Evolutionary conservation across 2,888 invertebrate genomes (phyloP).

Genomic region (Synergus itoensis): DNA sequence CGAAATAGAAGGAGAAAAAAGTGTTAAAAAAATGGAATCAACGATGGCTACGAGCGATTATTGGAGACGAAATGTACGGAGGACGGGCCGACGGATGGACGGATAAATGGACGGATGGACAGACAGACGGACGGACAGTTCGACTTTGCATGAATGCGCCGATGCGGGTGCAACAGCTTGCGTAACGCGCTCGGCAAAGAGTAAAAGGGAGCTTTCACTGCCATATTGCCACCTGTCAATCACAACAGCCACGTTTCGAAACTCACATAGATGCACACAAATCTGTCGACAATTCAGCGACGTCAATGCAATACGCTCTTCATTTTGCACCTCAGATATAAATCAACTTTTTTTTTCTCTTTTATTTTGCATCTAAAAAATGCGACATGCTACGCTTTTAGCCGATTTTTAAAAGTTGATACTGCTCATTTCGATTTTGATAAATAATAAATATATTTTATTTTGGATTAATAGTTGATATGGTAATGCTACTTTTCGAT

Average conservation of each 20-base stretch:
- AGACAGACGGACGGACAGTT: constrained; percentile 69
- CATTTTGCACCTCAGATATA: constrained; percentile 38
- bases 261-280: constrained; percentile 45
- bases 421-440: neutral
- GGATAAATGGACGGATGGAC: constrained; percentile 58
- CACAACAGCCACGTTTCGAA: constrained; percentile 69
- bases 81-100: constrained; percentile 54
- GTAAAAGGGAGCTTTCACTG: constrained; percentile 59
- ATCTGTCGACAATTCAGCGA: constrained; percentile 19
- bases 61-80: constrained; percentile 69
- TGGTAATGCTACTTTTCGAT: too few relatives aligned
- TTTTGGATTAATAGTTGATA: too few relatives aligned
- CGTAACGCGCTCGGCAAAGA: constrained; percentile 75
- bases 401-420: neutral
- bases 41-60: constrained; percentile 64
- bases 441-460: neutral
- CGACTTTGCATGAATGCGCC: constrained; percentile 78
- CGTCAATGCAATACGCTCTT: constrained; percentile 35
- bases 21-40: constrained; percentile 31
- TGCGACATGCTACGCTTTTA: neutral
- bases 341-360: constrained; percentile 10
- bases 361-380: neutral
- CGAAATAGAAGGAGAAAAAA: constrained; percentile 12
- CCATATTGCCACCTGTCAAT: constrained; percentile 78
- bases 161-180: constrained; percentile 78